Percentiles rank a stretch among this genome's conserved stretches.
phyloP scores from a whole-genome alignment of 1,140 invertebrate genomes.

The Pantala flavescens region DNA sequence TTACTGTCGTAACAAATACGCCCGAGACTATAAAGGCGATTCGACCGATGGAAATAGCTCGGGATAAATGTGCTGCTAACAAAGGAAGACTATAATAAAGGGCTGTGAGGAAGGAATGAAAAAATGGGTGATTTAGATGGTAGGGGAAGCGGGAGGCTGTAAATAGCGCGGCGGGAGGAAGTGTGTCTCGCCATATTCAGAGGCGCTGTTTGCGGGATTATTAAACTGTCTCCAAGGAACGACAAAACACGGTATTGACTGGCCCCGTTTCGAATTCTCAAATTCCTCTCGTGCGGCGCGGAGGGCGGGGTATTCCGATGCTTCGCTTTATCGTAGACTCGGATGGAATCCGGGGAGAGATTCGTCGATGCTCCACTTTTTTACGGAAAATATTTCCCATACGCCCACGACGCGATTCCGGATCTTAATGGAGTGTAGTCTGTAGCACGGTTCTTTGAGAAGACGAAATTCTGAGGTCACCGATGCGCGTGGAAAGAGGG shows the following conservation, averaged over 20 bases:
- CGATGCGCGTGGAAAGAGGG: neutral
- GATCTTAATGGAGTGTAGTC: too few relatives aligned
- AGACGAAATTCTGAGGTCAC: neutral
- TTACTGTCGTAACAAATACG: too few relatives aligned
- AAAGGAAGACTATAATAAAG: neutral
- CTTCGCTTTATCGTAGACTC: too few relatives aligned
- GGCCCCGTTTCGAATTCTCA: neutral
- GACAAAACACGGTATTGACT: constrained; percentile 1
- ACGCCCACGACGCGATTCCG: too few relatives aligned
- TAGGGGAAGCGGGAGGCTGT: neutral
- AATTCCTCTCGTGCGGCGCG: neutral
- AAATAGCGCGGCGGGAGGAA: neutral
- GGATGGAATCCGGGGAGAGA: too few relatives aligned
- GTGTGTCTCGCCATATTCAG: neutral
- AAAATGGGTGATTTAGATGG: neutral
- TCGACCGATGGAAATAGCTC: too few relatives aligned
- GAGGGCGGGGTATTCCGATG: neutral
- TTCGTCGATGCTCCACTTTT: too few relatives aligned
- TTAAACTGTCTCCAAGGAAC: constrained; percentile 9
- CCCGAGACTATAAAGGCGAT: too few relatives aligned
- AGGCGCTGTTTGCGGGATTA: neutral
- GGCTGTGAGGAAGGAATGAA: neutral
- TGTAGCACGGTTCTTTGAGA: constrained; percentile 15
- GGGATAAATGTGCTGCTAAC: too few relatives aligned
- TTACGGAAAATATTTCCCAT: too few relatives aligned